phyloP scores from a whole-genome alignment of 2,888 invertebrate species.

The Rhagonycha fulva region DNA sequence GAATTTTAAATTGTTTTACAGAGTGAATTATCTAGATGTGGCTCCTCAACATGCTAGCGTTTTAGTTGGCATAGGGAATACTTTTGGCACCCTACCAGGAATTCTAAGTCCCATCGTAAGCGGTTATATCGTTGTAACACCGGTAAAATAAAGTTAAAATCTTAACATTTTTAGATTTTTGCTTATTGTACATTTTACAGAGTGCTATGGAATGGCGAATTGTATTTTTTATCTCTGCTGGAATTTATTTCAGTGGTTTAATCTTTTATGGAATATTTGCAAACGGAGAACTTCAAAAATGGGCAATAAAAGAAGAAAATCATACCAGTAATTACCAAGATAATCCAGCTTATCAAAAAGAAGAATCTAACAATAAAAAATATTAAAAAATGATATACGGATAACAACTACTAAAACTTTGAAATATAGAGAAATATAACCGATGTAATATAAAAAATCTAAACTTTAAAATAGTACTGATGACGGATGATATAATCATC shows the following conservation, averaged over 20 bases:
- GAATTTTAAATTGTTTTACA: slow-evolving; percentile 43
- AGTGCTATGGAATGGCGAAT: neutral
- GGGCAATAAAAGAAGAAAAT: neutral
- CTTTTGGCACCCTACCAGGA: slow-evolving; percentile 88
- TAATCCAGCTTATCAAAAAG: neutral
- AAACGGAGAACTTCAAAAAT: neutral
- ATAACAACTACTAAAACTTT: neutral
- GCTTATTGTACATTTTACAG: neutral
- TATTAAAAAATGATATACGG: neutral
- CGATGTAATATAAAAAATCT: too few relatives aligned
- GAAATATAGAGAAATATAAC: neutral
- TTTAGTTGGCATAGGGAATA: slow-evolving; percentile 90
- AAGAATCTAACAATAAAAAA: neutral
- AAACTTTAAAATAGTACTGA: too few relatives aligned
- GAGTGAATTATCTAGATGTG: slow-evolving; percentile 85
- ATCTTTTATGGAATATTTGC: neutral
- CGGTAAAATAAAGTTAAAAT: slow-evolving; percentile 53
- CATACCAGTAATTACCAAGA: neutral
- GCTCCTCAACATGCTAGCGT: slow-evolving; percentile 92
- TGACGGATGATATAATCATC: too few relatives aligned
- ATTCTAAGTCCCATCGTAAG: slow-evolving; percentile 87
- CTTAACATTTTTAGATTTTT: neutral
- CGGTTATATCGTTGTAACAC: slow-evolving; percentile 74
- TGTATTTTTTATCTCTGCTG: neutral
- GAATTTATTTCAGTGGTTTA: neutral